Base-by-base conservation (phyloP, 2,888 invertebrate genomes). In the Standfussiana lucernea region DNA sequence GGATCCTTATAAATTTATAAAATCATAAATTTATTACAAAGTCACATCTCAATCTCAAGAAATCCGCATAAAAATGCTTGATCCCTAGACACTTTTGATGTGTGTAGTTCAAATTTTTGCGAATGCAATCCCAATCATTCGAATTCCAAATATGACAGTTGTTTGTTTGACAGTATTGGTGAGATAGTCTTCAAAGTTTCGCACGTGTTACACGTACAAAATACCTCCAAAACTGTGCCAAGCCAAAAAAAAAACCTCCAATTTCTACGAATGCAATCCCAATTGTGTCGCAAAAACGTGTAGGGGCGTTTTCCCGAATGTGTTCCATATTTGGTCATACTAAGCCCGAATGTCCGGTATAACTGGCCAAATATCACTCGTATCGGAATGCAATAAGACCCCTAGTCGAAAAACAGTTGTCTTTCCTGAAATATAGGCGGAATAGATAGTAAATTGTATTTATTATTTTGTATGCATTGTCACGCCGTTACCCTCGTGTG, bases 391-490 rank as follows among this genome's bases (percentile, higher is more conserved):
- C 6, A 40, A 28, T 24, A 45, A 32, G 47, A 56, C 75, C 3
- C n/a, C 28, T 21, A 7, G 10, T 32, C 62, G 24, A 1, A 53
- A n/a, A 40, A 53, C 32, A 8, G 53, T 40, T 56, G 53, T 24
- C 0, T 66, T 37, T n/a, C n/a, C n/a, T 35, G 32, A 37, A 83
- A 66, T 53, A 24, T 61, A 45, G 7, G 15, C n/a, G 28, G 53
- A 47, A 40, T 32, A 50, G 37, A 37, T n/a, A n/a, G 35, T 28
- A 45, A 64, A 69, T 84, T 50, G 65, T 71, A 32, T 65, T 45
- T 84, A 40, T 35, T 79, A 79, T 86, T 75, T 72, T 47, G 59
- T 84, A 75, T 79, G 69, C 84, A 84, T 64, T 75, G 80, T 69
- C 72, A 70, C 53, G 61, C 62, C 50, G 59, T 79, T 84, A 79